A percentile compares a stretch with the other conserved stretches of the same genome.
Evolutionary conservation across 2,888 invertebrate genomes (phyloP).

Genomic region (Lagria hirta): DNA sequence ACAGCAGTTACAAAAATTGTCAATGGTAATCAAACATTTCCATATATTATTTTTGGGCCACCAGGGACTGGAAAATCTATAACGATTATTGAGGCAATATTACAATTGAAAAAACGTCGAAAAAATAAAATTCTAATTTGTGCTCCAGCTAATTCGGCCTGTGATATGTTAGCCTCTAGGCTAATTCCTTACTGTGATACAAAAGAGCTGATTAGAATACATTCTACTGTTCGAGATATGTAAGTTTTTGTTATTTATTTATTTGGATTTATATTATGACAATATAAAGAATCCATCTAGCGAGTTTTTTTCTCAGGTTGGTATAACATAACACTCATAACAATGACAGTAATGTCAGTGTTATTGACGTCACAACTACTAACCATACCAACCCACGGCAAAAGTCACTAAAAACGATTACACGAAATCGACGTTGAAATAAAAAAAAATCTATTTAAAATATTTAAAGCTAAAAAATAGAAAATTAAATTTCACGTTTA

Average conservation of each 20-base stretch:
- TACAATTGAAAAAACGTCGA: conserved; percentile 53
- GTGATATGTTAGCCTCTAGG: conserved; percentile 63
- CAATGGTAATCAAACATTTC: conserved; percentile 63
- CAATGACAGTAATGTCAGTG: no score
- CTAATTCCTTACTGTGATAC: conserved; percentile 38
- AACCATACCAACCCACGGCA: no score
- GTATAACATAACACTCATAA: no score
- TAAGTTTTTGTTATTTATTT: conserved; percentile 32
- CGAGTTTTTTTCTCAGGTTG: neutral
- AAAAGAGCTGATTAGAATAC: conserved; percentile 55
- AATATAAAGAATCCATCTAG: neutral
- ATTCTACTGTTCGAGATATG: conserved; percentile 50
- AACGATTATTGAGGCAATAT: conserved; percentile 71
- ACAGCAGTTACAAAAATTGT: conserved; percentile 69
- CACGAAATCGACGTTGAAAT: conserved; percentile 1
- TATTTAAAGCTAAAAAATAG: no score
- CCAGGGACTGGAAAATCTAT: conserved; percentile 81
- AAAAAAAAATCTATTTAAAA: no score
- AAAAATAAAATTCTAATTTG: conserved; percentile 62
- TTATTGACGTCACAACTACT: no score
- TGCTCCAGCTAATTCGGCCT: conserved; percentile 72
- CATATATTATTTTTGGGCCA: conserved; percentile 85
- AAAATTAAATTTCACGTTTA: no score
- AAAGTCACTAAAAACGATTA: no score
- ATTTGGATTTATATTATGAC: conserved; percentile 1